These are phyloP conservation scores for Anser brachyrhynchus DNA, from an alignment of 2,113 vertebrate genomes.

Conservation along the genomic window DNA sequence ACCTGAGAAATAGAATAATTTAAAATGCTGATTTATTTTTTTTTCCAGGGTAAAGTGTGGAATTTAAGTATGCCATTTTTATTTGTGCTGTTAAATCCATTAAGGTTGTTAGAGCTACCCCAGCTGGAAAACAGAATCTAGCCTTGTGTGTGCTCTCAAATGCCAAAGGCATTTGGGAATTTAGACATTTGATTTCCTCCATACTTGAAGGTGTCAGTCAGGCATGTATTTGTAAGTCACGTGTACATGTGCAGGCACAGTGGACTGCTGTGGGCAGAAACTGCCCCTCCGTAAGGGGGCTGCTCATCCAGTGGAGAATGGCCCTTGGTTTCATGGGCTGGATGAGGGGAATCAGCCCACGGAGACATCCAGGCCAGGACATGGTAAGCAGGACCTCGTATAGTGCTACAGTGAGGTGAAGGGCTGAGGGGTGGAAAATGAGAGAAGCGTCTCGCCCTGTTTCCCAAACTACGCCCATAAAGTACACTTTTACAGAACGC, in stretches of 20 bases:
- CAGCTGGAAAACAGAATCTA: constrained; percentile 47
- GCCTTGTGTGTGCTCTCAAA: neutral
- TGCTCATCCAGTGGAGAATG: neutral
- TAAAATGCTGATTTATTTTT: neutral
- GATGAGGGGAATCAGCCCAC: neutral
- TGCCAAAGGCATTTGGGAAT: constrained; percentile 34
- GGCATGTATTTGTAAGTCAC: constrained; percentile 20
- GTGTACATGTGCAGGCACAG: neutral
- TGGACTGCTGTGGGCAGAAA: neutral
- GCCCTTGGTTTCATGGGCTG: neutral
- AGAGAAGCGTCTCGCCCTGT: neutral
- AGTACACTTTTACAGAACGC: neutral
- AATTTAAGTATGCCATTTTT: neutral
- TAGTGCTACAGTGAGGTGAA: neutral
- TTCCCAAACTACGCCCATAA: neutral
- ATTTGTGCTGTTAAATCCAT: constrained; percentile 42
- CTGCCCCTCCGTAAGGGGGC: neutral
- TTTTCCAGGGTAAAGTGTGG: neutral
- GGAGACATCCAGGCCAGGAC: neutral
- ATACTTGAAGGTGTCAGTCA: neutral
- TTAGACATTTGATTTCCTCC: constrained; percentile 30
- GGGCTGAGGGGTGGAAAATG: neutral
- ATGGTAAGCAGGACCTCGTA: neutral
- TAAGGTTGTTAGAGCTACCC: neutral
- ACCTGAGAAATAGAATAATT: constrained; percentile 36